These are phyloP conservation scores for Brenthis hecate DNA, from an alignment of 2,888 invertebrate genomes.

Conservation along the genomic window DNA sequence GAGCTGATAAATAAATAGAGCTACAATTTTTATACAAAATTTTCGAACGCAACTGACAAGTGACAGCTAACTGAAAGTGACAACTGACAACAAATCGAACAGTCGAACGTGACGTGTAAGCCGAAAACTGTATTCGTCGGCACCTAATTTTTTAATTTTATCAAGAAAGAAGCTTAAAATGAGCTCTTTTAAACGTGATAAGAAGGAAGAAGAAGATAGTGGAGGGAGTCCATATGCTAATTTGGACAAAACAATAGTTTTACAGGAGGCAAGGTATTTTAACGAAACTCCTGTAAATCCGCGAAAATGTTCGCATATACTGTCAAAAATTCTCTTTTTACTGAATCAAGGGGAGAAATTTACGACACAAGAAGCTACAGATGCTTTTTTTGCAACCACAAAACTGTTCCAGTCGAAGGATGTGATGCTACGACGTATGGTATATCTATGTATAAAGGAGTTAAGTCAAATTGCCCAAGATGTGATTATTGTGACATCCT, in stretches of 20 bases:
- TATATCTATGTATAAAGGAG: slow-evolving; percentile 98
- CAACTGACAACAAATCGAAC: slow-evolving; percentile 35
- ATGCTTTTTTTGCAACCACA: slow-evolving; percentile 99
- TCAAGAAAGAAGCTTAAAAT: slow-evolving; percentile 77
- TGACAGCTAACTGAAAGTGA: slow-evolving; percentile 31
- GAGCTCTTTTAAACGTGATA: slow-evolving; percentile 94
- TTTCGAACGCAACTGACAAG: slow-evolving; percentile 8
- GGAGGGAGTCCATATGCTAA: slow-evolving; percentile 94
- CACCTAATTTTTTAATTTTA: slow-evolving; percentile 65
- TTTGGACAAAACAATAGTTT: slow-evolving; percentile 96
- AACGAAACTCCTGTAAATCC: slow-evolving; percentile 99
- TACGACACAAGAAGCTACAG: slow-evolving; percentile 97
- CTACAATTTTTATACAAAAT: not conserved
- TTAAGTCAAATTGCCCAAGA: slow-evolving; percentile 97
- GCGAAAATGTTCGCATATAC: slow-evolving; percentile 96
- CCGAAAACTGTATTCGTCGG: slow-evolving; percentile 73
- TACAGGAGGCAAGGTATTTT: slow-evolving; percentile 98
- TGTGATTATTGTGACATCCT: slow-evolving; percentile 99
- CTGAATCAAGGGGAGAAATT: slow-evolving; percentile 97
- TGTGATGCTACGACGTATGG: slow-evolving; percentile 95
- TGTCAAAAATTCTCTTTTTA: slow-evolving; percentile 97
- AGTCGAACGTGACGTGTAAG: slow-evolving; percentile 44
- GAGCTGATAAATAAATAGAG: no score
- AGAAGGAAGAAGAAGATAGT: slow-evolving; percentile 98
- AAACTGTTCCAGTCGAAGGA: slow-evolving; percentile 99